Base-by-base conservation (phyloP, 23 tunicate genomes). In the Halocynthia aurantium region DNA sequence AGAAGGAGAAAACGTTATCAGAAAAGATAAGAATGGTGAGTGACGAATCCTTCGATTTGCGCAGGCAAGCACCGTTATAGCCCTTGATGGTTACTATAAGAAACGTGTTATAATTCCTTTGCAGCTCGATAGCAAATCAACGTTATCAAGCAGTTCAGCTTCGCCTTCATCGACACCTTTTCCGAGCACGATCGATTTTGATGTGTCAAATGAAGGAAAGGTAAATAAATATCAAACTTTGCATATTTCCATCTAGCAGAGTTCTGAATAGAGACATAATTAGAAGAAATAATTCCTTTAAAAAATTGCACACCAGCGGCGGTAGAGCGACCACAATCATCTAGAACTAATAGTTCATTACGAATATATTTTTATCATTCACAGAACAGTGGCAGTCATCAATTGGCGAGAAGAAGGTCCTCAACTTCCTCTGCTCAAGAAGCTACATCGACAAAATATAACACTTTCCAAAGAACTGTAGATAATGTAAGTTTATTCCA, bases 381-480 rank as follows among this genome's bases (percentile, higher is more conserved):
- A n/a, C 2, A 13, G 63, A 58, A 58, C 63, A 58, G n/a, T 13
- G 63, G 63, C 63, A 15, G 63, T n/a, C 63, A 58, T 31, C 44
- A 31, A 1, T 31, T 31, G 44, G 63, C 15, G 2, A 58, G 19
- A 10, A 65, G 70, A 65, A 65, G 31, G n/a, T 65, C 19, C 0
- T 65, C 70, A 65, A 65, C 70, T 20, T 65, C 70, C 31, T 65
- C 70, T 0, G 31, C 19, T 9, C n/a, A 74, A 9, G 62, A 55
- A 7, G 70, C 69, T 19, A 20, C 69, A 40, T 13, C 81, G 53
- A 17, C 76, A 52, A 80, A 69, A 13, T 77, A 84, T 51, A 70
- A 78, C 19, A 80, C 78, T 66, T 84, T 84, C 60, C 82, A 84
- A 50, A 84, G 57, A 18, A 84, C 82, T 2, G 89, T 84, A 22